These are phyloP conservation scores for Scolopax mira DNA, from an alignment of 2,113 vertebrate genomes.

Conservation along the genomic window DNA sequence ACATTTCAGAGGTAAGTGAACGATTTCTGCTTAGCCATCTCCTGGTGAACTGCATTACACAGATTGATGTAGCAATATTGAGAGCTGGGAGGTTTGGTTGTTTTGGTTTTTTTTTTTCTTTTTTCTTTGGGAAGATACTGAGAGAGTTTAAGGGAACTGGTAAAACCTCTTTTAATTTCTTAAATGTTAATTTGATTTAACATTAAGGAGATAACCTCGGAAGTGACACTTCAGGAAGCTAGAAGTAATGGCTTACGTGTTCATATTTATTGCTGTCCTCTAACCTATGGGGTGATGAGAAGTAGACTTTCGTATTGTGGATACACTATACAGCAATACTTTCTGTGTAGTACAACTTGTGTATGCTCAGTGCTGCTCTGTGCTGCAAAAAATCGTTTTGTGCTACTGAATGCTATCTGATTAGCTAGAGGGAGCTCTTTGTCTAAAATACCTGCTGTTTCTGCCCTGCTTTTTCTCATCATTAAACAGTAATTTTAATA, in stretches of 20 bases:
- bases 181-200: background rate
- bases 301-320: background rate
- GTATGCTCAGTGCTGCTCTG: background rate
- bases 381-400: background rate
- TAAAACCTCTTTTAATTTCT: background rate
- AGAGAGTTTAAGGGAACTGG: background rate
- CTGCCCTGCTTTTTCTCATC: background rate
- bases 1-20: accelerated
- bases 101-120: background rate
- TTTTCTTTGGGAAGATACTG: background rate
- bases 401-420: background rate
- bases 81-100: background rate
- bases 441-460: background rate
- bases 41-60: background rate
- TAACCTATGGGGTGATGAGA: background rate
- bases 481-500: background rate
- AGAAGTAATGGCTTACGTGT: background rate
- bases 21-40: background rate
- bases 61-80: background rate
- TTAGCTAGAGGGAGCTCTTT: slow-evolving; percentile 71
- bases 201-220: background rate
- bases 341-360: background rate
- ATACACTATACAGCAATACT: background rate
- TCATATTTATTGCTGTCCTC: background rate
- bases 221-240: background rate